Conservation (phyloP, 2,888 invertebrate species). For the Brachyptera risi region DNA sequence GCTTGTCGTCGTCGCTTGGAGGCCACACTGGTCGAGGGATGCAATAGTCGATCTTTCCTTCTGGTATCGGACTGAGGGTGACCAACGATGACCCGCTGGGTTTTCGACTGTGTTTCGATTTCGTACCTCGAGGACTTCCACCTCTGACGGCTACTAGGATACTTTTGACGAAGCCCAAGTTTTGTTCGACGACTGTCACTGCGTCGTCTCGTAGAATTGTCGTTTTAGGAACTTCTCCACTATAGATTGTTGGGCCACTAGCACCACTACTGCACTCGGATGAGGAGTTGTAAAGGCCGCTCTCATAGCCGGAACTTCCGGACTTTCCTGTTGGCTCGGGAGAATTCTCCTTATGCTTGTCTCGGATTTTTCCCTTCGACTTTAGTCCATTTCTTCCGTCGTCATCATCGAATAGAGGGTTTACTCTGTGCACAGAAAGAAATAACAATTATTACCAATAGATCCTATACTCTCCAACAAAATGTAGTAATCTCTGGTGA, state of each 20-base stretch:
- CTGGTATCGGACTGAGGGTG: slow-evolving; percentile 47
- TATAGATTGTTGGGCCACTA: slow-evolving; percentile 20
- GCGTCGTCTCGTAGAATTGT: slow-evolving; percentile 39
- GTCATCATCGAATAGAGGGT: slow-evolving; percentile 44
- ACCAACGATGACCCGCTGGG: slow-evolving; percentile 33
- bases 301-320: slow-evolving; percentile 45
- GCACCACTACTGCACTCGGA: slow-evolving; percentile 29
- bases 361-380: slow-evolving; percentile 21
- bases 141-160: slow-evolving; percentile 40
- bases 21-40: slow-evolving; percentile 49
- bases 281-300: slow-evolving; percentile 35
- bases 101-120: slow-evolving; percentile 16
- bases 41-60: slow-evolving; percentile 46
- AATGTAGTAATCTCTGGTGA: too few relatives aligned
- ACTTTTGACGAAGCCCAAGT: slow-evolving; percentile 44
- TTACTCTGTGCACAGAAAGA: slow-evolving; percentile 44
- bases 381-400: slow-evolving; percentile 2
- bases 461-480: too few relatives aligned
- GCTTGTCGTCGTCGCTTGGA: slow-evolving; percentile 34
- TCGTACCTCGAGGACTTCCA: not conserved
- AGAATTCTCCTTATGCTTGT: slow-evolving; percentile 24
- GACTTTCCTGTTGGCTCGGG: slow-evolving; percentile 40
- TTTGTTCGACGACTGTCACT: slow-evolving; percentile 43
- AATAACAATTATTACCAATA: too few relatives aligned
- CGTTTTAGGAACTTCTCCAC: slow-evolving; percentile 36